Base-by-base conservation (phyloP, 1,140 invertebrate species). In the Penaeus chinensis region DNA sequence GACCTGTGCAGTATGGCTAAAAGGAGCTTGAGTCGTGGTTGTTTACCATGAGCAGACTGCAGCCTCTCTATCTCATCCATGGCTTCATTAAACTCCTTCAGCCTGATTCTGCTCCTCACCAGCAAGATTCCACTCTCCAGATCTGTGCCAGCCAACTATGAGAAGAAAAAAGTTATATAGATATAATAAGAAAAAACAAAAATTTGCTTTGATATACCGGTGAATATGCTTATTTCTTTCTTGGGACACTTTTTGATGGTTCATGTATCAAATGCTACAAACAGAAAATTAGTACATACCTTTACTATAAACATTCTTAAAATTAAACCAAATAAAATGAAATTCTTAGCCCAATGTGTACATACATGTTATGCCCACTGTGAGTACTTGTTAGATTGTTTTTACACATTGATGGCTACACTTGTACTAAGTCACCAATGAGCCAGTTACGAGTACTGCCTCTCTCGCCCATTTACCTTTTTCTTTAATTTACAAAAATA, bases 101-200 rank as follows among this genome's bases (percentile, higher is more conserved):
- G 60, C 61, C 83, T 87, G 27, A 87, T 87, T 24, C 61, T 76
- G 24, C 80, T 82, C 62, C 69, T 76, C 32, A 87, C 80, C 54
- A 87, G 24, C 71, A 87, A 74, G 32, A 87, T 47, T 27, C 80
- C 86, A 78, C 86, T 82, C 10, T 87, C 86, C 11, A 87, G 63
- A 54, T 82, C 69, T 77, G 61, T 82, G 27, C 62, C 69, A 63
- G 83, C 74, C 42, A 78, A 22, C 83, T 85, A 76, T 76, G 20
- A 54, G 20, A 24, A 71, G n/a, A 19, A 42, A n/a, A 27, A 16
- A 54, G 11, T 47, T 20, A 81, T 24, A 24, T 5, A 11, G 11
- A 60, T 61, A 61, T 22, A 60, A 3, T 62, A 11, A 54, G 10
- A 32, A 42, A 81, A 20, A n/a, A 27, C 10, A 37, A 42, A 78